These are phyloP conservation scores for Malaclemys terrapin DNA, from an alignment of 2,113 vertebrate species.

Conservation along the genomic window DNA sequence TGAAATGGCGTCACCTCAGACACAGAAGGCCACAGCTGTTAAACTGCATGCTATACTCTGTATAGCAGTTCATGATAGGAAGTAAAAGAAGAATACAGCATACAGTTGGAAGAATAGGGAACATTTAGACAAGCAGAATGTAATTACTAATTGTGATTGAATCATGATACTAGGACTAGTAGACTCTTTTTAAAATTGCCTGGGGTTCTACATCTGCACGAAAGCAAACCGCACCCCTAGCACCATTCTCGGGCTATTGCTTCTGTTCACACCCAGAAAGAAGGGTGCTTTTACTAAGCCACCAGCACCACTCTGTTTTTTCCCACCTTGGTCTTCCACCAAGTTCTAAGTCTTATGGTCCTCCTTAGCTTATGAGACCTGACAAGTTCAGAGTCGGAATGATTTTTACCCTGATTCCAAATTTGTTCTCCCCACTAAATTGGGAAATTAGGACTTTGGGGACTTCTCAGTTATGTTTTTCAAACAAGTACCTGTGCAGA, in stretches of 20 bases:
- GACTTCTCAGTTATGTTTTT: not conserved
- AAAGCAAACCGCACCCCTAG: accelerated
- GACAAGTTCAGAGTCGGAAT: too few relatives aligned
- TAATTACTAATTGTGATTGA: too few relatives aligned
- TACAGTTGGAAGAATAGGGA: not conserved
- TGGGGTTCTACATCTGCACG: not conserved
- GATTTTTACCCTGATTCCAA: not conserved
- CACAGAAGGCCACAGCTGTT: accelerated
- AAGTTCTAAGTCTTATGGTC: not conserved
- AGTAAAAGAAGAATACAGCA: not conserved
- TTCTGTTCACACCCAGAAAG: not conserved
- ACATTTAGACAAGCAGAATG: not conserved
- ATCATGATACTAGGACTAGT: not conserved
- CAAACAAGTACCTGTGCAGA: not conserved
- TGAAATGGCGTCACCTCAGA: not conserved
- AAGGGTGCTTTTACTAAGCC: not conserved
- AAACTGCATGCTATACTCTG: not conserved
- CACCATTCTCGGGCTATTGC: not conserved
- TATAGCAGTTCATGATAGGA: not conserved
- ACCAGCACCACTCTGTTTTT: not conserved
- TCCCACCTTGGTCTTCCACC: not conserved
- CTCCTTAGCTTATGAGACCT: not conserved
- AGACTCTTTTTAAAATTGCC: not conserved
- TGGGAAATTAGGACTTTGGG: not conserved
- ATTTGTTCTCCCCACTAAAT: not conserved